Percentiles rank a stretch among this genome's conserved stretches.
Conservation (phyloP, 2,888 invertebrate species). For the Theretra japonica region DNA sequence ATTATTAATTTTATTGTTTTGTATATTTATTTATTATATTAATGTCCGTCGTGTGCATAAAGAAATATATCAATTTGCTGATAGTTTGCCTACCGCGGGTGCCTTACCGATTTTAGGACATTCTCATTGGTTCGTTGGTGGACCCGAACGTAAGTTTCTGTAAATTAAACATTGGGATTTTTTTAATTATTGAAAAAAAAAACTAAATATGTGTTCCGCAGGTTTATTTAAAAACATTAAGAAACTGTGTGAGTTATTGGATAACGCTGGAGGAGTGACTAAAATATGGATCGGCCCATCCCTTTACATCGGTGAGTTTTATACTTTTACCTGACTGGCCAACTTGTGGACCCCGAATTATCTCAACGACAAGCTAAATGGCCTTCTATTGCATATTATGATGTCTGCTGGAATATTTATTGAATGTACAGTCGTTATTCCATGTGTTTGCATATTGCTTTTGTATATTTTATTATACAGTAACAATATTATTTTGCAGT, state of each 20-base stretch:
- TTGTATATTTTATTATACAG: no score
- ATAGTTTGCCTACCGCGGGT: constrained; percentile 56
- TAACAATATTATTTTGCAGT: constrained; percentile 51
- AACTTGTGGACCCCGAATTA: no score
- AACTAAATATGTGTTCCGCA: background rate
- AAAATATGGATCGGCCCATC: constrained; percentile 69
- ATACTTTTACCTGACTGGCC: no score
- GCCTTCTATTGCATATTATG: no score
- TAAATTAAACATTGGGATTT: background rate
- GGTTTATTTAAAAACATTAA: constrained; percentile 9
- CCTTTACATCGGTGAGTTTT: constrained; percentile 62
- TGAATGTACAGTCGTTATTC: no score
- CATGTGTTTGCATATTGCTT: no score
- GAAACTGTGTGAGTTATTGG: constrained; percentile 39
- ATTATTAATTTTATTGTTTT: background rate
- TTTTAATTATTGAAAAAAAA: background rate
- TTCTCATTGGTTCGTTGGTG: constrained; percentile 71
- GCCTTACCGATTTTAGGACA: constrained; percentile 66
- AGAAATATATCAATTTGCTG: constrained; percentile 48
- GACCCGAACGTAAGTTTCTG: constrained; percentile 61
- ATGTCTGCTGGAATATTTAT: no score
- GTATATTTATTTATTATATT: background rate
- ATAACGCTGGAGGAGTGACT: constrained; percentile 50
- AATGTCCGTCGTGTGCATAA: background rate
- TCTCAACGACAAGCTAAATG: no score